A percentile compares a stretch with the other conserved stretches of the same genome.
phyloP scores from a whole-genome alignment of 2,797 vertebrate species.

The Phrynocephalus vlangalii region DNA sequence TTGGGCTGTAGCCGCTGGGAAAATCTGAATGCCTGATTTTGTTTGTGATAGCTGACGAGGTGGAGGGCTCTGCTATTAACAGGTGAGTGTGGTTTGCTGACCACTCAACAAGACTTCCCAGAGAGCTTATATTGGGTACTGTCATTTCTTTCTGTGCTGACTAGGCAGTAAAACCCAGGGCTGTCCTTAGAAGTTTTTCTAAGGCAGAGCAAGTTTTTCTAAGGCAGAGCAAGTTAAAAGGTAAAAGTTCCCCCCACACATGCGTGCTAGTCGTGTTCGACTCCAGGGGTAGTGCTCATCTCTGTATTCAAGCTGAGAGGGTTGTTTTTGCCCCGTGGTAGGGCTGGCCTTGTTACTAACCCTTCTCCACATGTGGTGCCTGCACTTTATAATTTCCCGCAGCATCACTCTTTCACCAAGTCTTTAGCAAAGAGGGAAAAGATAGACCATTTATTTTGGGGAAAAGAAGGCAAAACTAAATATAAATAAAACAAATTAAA shows the following conservation, averaged over 20 bases:
- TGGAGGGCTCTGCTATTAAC: background rate
- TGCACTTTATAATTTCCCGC: too few species aligned
- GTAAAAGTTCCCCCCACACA: too few species aligned
- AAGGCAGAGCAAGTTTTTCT: background rate
- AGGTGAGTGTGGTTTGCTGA: too few species aligned
- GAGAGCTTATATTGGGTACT: background rate
- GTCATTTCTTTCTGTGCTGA: too few species aligned
- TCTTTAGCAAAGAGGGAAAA: background rate
- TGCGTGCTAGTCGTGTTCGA: too few species aligned
- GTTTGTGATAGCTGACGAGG: background rate
- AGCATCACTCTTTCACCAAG: background rate
- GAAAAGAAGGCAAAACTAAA: background rate
- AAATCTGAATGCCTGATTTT: background rate
- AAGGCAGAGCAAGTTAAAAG: too few species aligned
- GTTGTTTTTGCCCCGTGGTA: background rate
- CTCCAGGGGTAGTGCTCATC: too few species aligned
- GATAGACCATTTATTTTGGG: background rate
- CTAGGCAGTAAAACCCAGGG: background rate
- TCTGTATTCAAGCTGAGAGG: too few species aligned
- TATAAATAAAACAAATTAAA: too few species aligned
- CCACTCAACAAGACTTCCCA: background rate
- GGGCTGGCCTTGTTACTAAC: background rate
- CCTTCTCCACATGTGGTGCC: too few species aligned
- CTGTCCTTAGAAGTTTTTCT: background rate
- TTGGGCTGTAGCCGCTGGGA: background rate